A percentile compares a stretch with the other conserved stretches of the same genome.
These are phyloP conservation scores for Megalopta genalis DNA, from an alignment of 1,140 invertebrate genomes.

Conservation along the genomic window DNA sequence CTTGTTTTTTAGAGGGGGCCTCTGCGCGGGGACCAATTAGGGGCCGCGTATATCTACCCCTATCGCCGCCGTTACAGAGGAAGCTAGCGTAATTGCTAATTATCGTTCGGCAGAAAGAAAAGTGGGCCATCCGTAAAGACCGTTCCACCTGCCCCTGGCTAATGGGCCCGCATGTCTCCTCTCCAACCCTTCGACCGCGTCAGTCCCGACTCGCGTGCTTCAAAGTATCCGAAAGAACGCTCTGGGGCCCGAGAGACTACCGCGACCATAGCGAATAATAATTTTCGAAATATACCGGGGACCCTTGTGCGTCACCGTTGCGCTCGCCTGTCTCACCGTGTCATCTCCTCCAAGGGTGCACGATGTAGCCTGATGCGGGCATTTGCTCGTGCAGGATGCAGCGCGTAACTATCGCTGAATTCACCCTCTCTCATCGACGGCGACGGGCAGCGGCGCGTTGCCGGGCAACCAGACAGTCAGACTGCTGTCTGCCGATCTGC, in stretches of 20 bases:
- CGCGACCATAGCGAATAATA: too few species aligned
- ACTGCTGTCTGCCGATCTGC: conserved; percentile 68
- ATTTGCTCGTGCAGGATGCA: conserved; percentile 44
- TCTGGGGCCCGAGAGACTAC: too few species aligned
- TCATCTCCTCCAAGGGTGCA: neutral
- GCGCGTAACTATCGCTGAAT: conserved; percentile 49
- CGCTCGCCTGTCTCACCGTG: too few species aligned
- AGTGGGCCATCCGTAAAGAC: neutral
- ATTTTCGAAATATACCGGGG: too few species aligned
- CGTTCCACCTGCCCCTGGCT: neutral
- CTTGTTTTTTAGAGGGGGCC: too few species aligned
- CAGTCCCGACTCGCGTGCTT: too few species aligned
- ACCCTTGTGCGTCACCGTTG: too few species aligned
- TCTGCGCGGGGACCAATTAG: too few species aligned
- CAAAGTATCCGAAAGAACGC: too few species aligned
- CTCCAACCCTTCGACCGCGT: neutral
- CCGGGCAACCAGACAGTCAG: conserved; percentile 73
- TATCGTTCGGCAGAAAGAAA: neutral
- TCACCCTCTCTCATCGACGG: conserved; percentile 62
- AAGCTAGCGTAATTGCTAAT: neutral
- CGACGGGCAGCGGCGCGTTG: conserved; percentile 67
- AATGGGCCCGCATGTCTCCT: neutral
- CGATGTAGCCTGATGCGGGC: neutral
- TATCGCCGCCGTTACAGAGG: neutral
- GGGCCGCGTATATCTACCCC: neutral